These are phyloP conservation scores for Piaya cayana DNA, from an alignment of 2,113 vertebrate species.

Conservation along the genomic window DNA sequence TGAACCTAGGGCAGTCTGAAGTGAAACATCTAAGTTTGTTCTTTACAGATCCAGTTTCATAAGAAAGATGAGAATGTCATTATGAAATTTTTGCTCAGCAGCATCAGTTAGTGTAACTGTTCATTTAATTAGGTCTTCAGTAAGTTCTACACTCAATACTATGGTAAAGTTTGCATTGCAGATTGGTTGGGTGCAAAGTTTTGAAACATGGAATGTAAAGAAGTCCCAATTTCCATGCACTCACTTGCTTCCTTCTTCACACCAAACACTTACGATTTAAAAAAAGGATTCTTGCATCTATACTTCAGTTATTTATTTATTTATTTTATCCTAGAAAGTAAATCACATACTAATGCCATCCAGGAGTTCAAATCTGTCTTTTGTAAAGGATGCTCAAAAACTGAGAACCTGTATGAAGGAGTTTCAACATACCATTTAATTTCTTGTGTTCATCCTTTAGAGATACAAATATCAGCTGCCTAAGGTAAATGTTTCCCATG, in stretches of 20 bases:
- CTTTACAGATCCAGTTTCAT: background rate
- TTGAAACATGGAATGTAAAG: background rate
- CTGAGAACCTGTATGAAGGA: background rate
- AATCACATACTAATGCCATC: background rate
- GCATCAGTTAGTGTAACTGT: background rate
- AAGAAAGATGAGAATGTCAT: background rate
- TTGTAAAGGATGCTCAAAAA: background rate
- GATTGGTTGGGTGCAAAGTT: rapidly evolving
- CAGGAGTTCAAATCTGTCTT: background rate
- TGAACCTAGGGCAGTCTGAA: background rate
- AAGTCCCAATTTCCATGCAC: background rate
- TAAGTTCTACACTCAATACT: background rate
- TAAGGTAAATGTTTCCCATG: background rate
- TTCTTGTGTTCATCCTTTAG: background rate
- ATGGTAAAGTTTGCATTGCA: background rate
- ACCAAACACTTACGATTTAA: background rate
- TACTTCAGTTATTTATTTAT: background rate
- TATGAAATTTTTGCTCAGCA: background rate
- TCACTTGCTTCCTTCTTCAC: background rate
- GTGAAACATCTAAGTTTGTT: background rate
- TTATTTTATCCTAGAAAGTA: background rate
- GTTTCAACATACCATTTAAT: background rate
- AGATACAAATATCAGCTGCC: background rate
- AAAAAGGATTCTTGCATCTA: background rate
- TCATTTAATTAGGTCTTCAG: background rate